A percentile compares a stretch with the other conserved stretches of the same genome.
Evolutionary conservation across 2,797 vertebrate species (phyloP).

Genomic region (Gymnodraco acuticeps): DNA sequence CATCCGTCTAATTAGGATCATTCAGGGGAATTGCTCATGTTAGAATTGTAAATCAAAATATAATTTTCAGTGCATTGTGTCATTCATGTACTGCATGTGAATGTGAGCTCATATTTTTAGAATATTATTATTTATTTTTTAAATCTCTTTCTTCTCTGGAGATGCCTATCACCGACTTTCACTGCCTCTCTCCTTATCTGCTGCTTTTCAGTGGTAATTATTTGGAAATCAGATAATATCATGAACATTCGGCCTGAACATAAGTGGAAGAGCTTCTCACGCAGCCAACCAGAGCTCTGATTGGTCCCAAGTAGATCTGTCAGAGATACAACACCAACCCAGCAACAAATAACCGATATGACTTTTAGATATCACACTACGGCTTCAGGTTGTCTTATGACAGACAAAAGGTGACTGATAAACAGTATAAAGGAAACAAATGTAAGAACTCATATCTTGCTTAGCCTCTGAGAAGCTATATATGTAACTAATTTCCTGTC

Average conservation of each 20-base stretch:
- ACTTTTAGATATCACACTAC: slow-evolving; percentile 48
- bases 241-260: slow-evolving; percentile 37
- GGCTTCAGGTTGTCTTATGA: slow-evolving; percentile 12
- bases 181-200: slow-evolving; percentile 12
- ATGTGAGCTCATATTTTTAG: neutral
- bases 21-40: slow-evolving; percentile 33
- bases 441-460: neutral
- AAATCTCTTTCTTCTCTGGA: neutral
- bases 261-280: slow-evolving; percentile 54
- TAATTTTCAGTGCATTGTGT: slow-evolving; percentile 35
- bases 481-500: neutral
- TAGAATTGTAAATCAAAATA: slow-evolving; percentile 43
- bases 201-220: slow-evolving; percentile 34
- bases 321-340: slow-evolving; percentile 48
- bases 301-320: slow-evolving; percentile 63
- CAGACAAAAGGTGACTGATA: slow-evolving; percentile 18
- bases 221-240: slow-evolving; percentile 61
- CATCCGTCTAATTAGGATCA: slow-evolving; percentile 46
- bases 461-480: neutral
- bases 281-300: slow-evolving; percentile 58
- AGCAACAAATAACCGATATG: slow-evolving; percentile 69
- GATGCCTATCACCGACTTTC: slow-evolving; percentile 24
- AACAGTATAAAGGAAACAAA: slow-evolving; percentile 23
- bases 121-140: neutral
- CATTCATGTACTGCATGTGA: slow-evolving; percentile 23